A percentile compares a stretch with the other conserved stretches of the same genome.
Evolutionary conservation across 2,888 invertebrate genomes (phyloP).

Genomic region (Plagodis dolabraria): DNA sequence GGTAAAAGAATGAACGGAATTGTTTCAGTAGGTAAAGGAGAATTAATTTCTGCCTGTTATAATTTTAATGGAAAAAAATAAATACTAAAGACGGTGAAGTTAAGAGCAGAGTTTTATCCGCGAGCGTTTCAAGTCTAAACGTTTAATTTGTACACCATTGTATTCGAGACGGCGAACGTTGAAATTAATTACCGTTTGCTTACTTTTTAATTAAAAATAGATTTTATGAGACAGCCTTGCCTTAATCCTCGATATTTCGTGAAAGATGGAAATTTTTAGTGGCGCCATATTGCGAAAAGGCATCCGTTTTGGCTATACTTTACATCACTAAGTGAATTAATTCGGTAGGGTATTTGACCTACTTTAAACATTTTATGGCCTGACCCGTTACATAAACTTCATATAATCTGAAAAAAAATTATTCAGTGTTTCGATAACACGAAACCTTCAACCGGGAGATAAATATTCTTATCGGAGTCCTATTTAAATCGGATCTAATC

Average conservation of each 20-base stretch:
- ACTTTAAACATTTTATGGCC: constrained; percentile 41
- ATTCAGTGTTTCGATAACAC: constrained; percentile 41
- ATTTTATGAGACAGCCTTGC: constrained; percentile 72
- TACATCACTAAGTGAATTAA: constrained; percentile 74
- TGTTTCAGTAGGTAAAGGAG: constrained; percentile 42
- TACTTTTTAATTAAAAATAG: constrained; percentile 82
- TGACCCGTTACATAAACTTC: constrained; percentile 41
- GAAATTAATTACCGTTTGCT: constrained; percentile 78
- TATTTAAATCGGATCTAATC: constrained; percentile 58
- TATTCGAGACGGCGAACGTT: constrained; percentile 58
- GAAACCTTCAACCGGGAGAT: constrained; percentile 28
- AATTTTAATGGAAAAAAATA: constrained; percentile 59
- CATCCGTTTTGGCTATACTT: constrained; percentile 76
- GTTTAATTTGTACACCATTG: constrained; percentile 73
- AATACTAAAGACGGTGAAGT: constrained; percentile 53
- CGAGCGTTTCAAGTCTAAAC: constrained; percentile 48
- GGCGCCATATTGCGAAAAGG: constrained; percentile 81
- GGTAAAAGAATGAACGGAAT: constrained; percentile 40
- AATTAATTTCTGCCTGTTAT: constrained; percentile 50
- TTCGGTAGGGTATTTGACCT: constrained; percentile 70
- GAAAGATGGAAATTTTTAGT: constrained; percentile 80
- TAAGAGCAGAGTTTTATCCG: constrained; percentile 52
- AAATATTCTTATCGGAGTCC: constrained; percentile 45
- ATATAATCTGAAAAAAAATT: constrained; percentile 46
- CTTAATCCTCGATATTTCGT: constrained; percentile 79